These are phyloP conservation scores for Noturus placidus DNA, from an alignment of 2,113 vertebrate species.

Conservation along the genomic window DNA sequence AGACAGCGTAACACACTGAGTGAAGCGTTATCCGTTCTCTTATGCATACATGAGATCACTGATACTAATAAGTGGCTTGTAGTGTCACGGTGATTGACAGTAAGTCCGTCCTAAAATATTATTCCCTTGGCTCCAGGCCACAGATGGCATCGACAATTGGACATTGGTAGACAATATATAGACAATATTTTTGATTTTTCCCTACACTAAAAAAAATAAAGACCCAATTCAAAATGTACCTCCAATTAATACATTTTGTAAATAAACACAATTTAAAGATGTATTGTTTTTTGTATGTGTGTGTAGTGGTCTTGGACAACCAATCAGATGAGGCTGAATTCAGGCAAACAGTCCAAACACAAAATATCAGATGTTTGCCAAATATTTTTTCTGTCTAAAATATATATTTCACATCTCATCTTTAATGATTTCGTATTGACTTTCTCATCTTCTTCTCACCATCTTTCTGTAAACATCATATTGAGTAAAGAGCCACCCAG, in stretches of 20 bases:
- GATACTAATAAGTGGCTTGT: neutral
- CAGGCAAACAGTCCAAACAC: neutral
- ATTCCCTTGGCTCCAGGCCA: neutral
- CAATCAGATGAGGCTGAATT: neutral
- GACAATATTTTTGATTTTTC: neutral
- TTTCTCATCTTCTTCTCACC: neutral
- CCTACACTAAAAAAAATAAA: neutral
- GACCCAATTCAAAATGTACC: neutral
- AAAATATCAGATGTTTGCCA: neutral
- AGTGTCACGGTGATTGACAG: neutral
- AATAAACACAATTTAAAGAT: neutral
- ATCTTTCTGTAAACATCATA: neutral
- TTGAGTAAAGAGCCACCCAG: neutral
- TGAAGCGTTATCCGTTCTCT: neutral
- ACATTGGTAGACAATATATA: neutral
- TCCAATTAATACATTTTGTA: neutral
- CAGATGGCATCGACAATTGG: neutral
- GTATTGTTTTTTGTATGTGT: too few species aligned
- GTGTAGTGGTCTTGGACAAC: neutral
- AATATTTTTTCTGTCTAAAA: too few species aligned
- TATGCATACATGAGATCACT: neutral
- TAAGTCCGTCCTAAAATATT: neutral
- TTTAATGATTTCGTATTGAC: neutral
- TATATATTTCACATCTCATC: neutral
- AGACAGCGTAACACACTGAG: neutral